phyloP scores from a whole-genome alignment of 2,797 vertebrate species.

The Tiaroga cobitis region DNA sequence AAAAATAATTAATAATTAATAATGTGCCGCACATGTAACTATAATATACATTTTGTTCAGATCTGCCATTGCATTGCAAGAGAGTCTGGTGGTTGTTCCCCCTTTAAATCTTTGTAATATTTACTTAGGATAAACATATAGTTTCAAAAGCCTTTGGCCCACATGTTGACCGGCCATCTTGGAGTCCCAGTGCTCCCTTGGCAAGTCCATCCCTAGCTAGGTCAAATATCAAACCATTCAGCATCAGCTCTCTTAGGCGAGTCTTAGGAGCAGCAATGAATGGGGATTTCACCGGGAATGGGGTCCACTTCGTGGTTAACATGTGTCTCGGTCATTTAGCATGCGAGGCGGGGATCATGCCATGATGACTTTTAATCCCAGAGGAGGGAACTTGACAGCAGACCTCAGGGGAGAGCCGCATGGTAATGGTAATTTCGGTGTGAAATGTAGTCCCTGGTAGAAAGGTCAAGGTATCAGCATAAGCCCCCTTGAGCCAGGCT shows the following conservation, averaged over 20 bases:
- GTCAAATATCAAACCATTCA: slow-evolving; percentile 19
- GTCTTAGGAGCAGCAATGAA: not conserved
- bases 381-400: slow-evolving; percentile 75
- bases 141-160: not conserved
- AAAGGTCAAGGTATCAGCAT: slow-evolving; percentile 98
- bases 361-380: slow-evolving; percentile 88
- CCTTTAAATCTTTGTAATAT: not conserved
- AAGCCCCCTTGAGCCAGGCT: slow-evolving; percentile 89
- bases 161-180: not conserved
- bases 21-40: not conserved
- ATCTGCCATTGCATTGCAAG: not conserved
- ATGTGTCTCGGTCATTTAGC: slow-evolving; percentile 80
- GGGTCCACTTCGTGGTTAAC: slow-evolving; percentile 71
- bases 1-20: not conserved
- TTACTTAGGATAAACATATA: not conserved
- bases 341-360: slow-evolving; percentile 82
- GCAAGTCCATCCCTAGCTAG: not conserved
- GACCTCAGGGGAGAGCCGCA: slow-evolving; percentile 80
- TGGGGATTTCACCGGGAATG: slow-evolving; percentile 37
- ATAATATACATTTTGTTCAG: not conserved
- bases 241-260: not conserved
- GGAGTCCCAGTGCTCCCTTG: not conserved
- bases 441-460: slow-evolving; percentile 93
- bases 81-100: not conserved
- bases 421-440: slow-evolving; percentile 96